phyloP scores from a whole-genome alignment of 2,113 vertebrate species.

The Lampris incognitus region DNA sequence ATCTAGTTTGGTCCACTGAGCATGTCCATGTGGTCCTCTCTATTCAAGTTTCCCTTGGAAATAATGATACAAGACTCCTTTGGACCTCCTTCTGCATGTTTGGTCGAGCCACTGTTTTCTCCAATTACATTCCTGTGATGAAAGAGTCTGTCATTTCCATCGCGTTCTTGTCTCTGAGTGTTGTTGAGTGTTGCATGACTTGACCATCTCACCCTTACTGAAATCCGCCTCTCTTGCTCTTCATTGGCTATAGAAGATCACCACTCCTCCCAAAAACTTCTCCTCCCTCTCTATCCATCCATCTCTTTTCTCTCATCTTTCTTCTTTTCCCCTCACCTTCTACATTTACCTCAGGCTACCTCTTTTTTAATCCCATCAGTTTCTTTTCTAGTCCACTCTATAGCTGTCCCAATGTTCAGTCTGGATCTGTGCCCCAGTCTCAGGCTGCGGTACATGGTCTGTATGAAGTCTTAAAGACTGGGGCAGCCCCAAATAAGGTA shows the following conservation, averaged over 20 bases:
- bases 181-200: slow-evolving; percentile 42
- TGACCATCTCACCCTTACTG: slow-evolving; percentile 65
- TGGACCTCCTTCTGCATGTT: slow-evolving; percentile 13
- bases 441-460: slow-evolving; percentile 71
- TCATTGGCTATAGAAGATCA: slow-evolving; percentile 75
- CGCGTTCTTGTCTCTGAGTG: slow-evolving; percentile 44
- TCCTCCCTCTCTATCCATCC: slow-evolving; percentile 66
- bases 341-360: slow-evolving; percentile 11
- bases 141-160: slow-evolving; percentile 1
- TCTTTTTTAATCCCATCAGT: neutral
- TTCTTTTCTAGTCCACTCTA: slow-evolving; percentile 23
- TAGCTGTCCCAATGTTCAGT: slow-evolving; percentile 25
- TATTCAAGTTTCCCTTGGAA: slow-evolving; percentile 18
- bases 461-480: slow-evolving; percentile 65
- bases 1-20: slow-evolving; percentile 33
- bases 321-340: slow-evolving; percentile 35
- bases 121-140: slow-evolving; percentile 14
- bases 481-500: slow-evolving; percentile 82
- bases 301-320: slow-evolving; percentile 36
- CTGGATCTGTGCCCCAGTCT: slow-evolving; percentile 55
- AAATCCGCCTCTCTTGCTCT: slow-evolving; percentile 70
- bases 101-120: slow-evolving; percentile 9
- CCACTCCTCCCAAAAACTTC: slow-evolving; percentile 66
- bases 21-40: slow-evolving; percentile 31
- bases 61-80: slow-evolving; percentile 4